These are phyloP conservation scores for Phataginus tetradactyla DNA, from an alignment of 2,797 vertebrate genomes.

Conservation along the genomic window DNA sequence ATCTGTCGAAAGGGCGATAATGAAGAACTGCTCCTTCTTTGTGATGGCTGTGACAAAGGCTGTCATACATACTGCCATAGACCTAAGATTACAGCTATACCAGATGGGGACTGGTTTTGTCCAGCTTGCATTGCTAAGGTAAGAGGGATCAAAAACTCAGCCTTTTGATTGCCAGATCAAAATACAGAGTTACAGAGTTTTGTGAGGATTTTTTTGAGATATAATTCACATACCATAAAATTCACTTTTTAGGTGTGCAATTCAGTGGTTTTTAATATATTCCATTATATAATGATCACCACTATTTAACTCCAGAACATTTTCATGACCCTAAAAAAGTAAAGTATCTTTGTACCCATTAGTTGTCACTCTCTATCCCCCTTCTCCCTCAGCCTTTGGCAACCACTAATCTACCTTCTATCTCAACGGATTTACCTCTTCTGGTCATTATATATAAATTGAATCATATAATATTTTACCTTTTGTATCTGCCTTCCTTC, in stretches of 20 bases:
- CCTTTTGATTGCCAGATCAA: not conserved
- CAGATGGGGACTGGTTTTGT: slow-evolving; percentile 99
- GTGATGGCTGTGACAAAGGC: slow-evolving; percentile 99
- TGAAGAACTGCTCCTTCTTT: slow-evolving; percentile 97
- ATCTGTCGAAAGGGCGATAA: slow-evolving; percentile 99
- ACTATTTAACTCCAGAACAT: not conserved
- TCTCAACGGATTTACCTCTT: not conserved
- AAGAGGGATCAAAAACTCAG: slow-evolving; percentile 61
- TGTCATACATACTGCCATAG: slow-evolving; percentile 99
- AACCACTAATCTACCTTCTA: not conserved
- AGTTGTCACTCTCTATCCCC: not conserved
- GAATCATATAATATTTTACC: not conserved
- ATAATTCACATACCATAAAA: not conserved
- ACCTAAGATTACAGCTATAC: slow-evolving; percentile 97
- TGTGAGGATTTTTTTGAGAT: not conserved
- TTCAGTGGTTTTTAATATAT: not conserved
- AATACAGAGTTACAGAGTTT: not conserved
- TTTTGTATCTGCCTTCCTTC: slow-evolving; percentile 34
- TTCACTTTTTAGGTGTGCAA: not conserved
- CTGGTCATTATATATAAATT: not conserved
- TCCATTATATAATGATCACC: not conserved
- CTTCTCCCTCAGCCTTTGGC: not conserved
- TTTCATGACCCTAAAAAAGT: not conserved
- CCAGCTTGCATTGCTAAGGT: slow-evolving; percentile 99
- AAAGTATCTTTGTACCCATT: not conserved